Conservation (phyloP, 2,888 invertebrate species). For the Napeogenes inachia region DNA sequence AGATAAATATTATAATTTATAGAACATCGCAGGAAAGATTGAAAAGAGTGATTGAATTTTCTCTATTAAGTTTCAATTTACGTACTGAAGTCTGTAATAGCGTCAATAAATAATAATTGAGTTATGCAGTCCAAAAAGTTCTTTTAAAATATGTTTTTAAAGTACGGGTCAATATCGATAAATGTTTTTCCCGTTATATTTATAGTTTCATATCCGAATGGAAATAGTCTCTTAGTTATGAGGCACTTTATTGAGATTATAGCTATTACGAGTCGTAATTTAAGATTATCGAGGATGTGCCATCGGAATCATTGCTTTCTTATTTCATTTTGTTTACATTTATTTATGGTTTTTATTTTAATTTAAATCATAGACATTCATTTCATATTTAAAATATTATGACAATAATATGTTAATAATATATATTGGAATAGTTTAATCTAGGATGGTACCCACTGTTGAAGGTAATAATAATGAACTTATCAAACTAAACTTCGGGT, state of each 20-base stretch:
- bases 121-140: neutral
- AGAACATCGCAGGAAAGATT: neutral
- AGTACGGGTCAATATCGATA: constrained; percentile 8
- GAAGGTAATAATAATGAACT: no score
- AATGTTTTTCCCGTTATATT: constrained; percentile 21
- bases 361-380: no score
- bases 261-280: constrained; percentile 24
- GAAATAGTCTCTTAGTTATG: constrained; percentile 22
- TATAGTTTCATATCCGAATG: constrained; percentile 24
- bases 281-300: constrained; percentile 18
- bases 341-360: neutral
- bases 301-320: constrained; percentile 11
- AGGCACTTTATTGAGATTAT: constrained; percentile 25
- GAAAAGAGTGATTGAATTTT: neutral
- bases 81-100: no score
- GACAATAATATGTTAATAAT: no score
- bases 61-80: neutral
- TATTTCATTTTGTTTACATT: constrained; percentile 5
- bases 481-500: no score
- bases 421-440: no score
- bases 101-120: neutral
- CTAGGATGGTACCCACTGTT: no score
- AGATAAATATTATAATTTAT: neutral
- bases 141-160: neutral
- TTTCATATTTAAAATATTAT: no score